Evolutionary conservation across 92 coral and sea anemone species (phyloP), one percentile per base, ranked within the genome.

Genomic region (Muricea muricata): DNA sequence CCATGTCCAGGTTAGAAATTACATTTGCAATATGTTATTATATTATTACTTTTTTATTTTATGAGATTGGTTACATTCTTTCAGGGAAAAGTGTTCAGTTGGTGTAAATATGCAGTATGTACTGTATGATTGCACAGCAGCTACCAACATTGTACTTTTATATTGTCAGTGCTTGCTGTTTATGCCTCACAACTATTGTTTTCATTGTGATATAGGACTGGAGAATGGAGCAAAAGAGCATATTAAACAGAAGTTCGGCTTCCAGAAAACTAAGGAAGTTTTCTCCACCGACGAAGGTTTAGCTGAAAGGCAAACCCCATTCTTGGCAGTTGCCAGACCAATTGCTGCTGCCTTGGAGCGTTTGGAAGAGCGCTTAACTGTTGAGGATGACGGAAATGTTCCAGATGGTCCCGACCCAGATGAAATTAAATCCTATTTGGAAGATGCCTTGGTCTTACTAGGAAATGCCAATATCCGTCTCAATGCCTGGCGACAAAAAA

Each of bases 401-500:
- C n/a, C n/a, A n/a, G n/a, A n/a, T n/a, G n/a, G n/a, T 23, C 63
- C 84, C 35, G 92, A 90, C 73, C 93, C 88, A 31, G 88, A 86
- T 8, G 84, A 56, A 9, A 76, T 86, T 24, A 67, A 83, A 34
- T 84, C 48, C 40, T 54, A 77, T 39, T 66, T 90, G 15, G 90
- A 90, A 40, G 91, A 87, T 79, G 89, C 89, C 63, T 81, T 87
- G 17, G 93, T 91, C 70, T 46, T 83, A 3, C 69, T 91, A 42
- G 87, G 85, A 4, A 91, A 87, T 75, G 93, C 87, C 41, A 84
- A 87, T 63, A 67, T 85, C 52, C 61, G 82, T 60, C 85, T 87
- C 1, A 80, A 91, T 67, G 84, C 87, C 0, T 91, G 91, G 94
- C 82, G 91, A 66, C 91, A 91, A 56, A 85, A 86, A 42, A 87